These are phyloP conservation scores for Origma solitaria DNA, from an alignment of 2,113 vertebrate genomes.

Conservation along the genomic window DNA sequence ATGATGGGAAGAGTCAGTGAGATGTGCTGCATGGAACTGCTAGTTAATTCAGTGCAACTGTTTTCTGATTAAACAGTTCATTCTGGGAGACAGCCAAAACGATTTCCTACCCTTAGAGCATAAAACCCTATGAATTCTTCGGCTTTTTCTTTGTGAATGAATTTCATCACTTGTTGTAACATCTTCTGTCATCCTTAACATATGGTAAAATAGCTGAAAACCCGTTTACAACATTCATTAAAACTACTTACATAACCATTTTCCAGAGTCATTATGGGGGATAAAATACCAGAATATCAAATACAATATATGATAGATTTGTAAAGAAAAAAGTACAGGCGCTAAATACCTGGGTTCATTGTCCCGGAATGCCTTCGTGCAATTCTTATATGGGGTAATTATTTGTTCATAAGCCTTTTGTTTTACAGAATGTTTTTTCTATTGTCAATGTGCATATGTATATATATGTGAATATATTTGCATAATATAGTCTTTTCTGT, in stretches of 20 bases:
- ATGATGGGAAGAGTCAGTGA: not conserved
- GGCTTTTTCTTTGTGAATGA: conserved; percentile 8
- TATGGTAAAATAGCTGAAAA: not conserved
- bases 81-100: conserved; percentile 6
- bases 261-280: not conserved
- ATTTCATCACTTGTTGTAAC: not conserved
- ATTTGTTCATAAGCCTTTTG: not conserved
- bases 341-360: not conserved
- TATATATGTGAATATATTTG: not conserved
- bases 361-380: not conserved
- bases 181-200: conserved; percentile 32
- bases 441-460: not conserved
- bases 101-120: not conserved
- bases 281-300: not conserved
- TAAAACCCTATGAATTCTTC: not conserved
- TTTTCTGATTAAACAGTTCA: conserved; percentile 21
- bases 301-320: not conserved
- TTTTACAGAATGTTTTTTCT: not conserved
- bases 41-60: not conserved
- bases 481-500: not conserved
- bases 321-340: not conserved
- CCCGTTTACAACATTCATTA: not conserved
- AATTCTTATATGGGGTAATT: not conserved
- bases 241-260: not conserved
- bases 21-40: not conserved